A percentile compares a stretch with the other conserved stretches of the same genome.
phyloP scores from a whole-genome alignment of 2,888 invertebrate genomes.

The Drosophila algonquin region DNA sequence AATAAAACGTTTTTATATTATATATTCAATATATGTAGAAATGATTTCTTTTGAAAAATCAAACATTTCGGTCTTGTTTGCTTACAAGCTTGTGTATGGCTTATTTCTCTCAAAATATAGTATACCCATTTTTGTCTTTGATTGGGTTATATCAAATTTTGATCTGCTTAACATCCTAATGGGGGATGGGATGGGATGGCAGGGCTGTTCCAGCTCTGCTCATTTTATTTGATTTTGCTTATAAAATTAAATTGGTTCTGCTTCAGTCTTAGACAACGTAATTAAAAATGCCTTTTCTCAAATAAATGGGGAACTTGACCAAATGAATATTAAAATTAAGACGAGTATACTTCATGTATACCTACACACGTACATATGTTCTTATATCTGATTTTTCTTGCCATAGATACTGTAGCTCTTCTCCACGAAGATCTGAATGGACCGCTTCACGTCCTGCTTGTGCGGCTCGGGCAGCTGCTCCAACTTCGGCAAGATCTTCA shows the following conservation, averaged over 20 bases:
- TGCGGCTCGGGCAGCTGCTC: slow-evolving; percentile 81
- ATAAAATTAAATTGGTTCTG: slow-evolving; percentile 45
- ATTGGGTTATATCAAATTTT: slow-evolving; percentile 25
- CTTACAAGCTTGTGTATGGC: slow-evolving; percentile 20
- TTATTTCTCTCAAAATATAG: slow-evolving; percentile 12
- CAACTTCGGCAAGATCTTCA: slow-evolving; percentile 82
- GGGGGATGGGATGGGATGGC: not conserved
- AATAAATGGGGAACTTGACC: slow-evolving; percentile 13
- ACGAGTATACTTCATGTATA: slow-evolving; percentile 3
- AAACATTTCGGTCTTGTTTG: not conserved
- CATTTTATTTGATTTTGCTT: slow-evolving; percentile 2
- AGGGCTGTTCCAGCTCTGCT: slow-evolving; percentile 21
- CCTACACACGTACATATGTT: not conserved
- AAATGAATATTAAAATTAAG: slow-evolving; percentile 15
- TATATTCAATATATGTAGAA: slow-evolving; percentile 43
- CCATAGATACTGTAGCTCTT: slow-evolving; percentile 73
- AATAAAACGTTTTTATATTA: slow-evolving; percentile 19
- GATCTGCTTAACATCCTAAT: slow-evolving; percentile 15
- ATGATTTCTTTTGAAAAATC: slow-evolving; percentile 10
- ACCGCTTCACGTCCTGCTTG: slow-evolving; percentile 81
- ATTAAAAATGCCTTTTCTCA: slow-evolving; percentile 45
- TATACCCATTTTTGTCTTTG: slow-evolving; percentile 14
- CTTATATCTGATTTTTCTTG: slow-evolving; percentile 53
- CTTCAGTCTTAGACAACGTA: slow-evolving; percentile 68
- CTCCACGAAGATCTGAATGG: slow-evolving; percentile 80